phyloP scores from a whole-genome alignment of 2,113 vertebrate genomes.

The Mobula hypostoma region DNA sequence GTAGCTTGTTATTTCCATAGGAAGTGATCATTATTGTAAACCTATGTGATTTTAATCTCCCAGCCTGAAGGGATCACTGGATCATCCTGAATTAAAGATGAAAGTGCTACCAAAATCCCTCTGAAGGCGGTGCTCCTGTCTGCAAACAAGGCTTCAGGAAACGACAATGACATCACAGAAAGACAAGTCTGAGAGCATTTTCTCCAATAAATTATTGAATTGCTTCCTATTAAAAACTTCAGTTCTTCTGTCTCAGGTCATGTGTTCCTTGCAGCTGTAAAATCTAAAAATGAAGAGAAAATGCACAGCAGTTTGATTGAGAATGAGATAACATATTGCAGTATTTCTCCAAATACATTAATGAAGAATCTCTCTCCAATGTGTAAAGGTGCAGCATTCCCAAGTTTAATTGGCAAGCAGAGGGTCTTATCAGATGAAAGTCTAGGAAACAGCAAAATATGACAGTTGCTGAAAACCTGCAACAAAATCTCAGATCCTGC shows the following conservation, averaged over 20 bases:
- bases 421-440: background rate
- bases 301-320: background rate
- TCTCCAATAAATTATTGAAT: background rate
- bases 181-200: constrained; percentile 39
- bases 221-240: background rate
- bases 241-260: background rate
- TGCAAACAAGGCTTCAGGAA: constrained; percentile 54
- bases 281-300: background rate
- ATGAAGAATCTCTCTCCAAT: background rate
- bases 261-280: background rate
- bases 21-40: background rate
- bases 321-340: background rate
- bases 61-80: constrained; percentile 68
- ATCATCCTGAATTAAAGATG: constrained; percentile 69
- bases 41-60: background rate
- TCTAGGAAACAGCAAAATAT: background rate
- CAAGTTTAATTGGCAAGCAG: background rate
- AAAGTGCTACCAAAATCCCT: constrained; percentile 65
- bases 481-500: background rate
- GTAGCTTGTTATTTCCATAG: background rate
- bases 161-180: constrained; percentile 42
- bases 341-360: background rate
- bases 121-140: constrained; percentile 61
- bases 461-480: background rate
- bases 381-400: background rate